Evolutionary conservation across 2,113 vertebrate species (phyloP), one percentile per base, ranked within the genome.

Genomic region (Eleginops maclovinus): DNA sequence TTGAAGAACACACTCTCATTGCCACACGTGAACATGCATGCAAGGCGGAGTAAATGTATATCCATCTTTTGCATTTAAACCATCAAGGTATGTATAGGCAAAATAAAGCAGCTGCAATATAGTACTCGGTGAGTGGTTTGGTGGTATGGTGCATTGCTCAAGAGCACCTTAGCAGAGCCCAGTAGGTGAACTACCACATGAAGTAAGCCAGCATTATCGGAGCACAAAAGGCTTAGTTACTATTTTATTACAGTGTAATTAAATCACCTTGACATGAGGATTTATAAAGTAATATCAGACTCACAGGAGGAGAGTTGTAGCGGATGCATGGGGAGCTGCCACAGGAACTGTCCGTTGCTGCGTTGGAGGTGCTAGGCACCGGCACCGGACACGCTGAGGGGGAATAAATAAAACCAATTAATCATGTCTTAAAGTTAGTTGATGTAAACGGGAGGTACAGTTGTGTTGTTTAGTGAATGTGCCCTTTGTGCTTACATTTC

Each of bases 251-350:
- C 2, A 56, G n/a, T 46, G 10, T 7, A 40, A 60, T 17, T 67
- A 43, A 70, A 78, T 81, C 51, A 26, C 70, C 6, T 46, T 24
- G 81, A 51, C 47, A 58, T 67, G 46, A 69, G 55, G 72, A 64
- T 61, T 59, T 17, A 54, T 44, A 21, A 68, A 74, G 26, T 54
- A 19, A 58, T 2, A 62, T 78, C 41, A 69, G 62, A 96, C 97
- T 98, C 94, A 99, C 98, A 61, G 97, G 96, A 85, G 97, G 97
- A 80, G 97, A 99, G 88, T 95, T 96, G 90, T 97, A 99, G 40
- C 95, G 96, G 77, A 96, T 96, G 11, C 96, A 95, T 0, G 97
- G 96, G 28, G 97, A 98, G 88, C 96, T 97, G 63, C 96, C 94
- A 77, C 95, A 98, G 85, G 97, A 95, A 87, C 95, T 96, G 91